Evolutionary conservation across 2,888 invertebrate genomes (phyloP).

Genomic region (Azorinus chamasolen): DNA sequence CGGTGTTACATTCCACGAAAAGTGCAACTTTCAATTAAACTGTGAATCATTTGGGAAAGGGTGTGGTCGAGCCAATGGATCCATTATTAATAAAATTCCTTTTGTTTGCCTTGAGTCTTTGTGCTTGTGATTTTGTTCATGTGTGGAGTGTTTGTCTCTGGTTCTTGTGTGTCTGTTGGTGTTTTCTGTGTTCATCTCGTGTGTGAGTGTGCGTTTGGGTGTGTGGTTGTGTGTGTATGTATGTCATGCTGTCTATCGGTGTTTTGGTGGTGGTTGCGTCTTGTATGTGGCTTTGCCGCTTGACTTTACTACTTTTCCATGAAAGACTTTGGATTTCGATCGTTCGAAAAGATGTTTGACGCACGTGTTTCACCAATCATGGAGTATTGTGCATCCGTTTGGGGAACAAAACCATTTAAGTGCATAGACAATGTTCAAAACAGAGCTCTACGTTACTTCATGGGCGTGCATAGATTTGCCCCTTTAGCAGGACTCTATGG

Average conservation of each 20-base stretch:
- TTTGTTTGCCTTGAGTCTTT: too few species aligned
- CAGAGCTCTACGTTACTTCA: conserved; percentile 32
- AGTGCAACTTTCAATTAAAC: neutral
- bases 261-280: too few species aligned
- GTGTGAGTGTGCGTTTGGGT: too few species aligned
- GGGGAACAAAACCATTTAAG: conserved; percentile 30
- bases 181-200: too few species aligned
- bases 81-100: conserved; percentile 30
- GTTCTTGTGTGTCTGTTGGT: too few species aligned
- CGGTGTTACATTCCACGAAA: conserved; percentile 12
- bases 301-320: too few species aligned
- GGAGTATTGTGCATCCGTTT: conserved; percentile 15
- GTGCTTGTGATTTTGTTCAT: too few species aligned
- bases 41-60: conserved; percentile 19
- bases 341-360: conserved; percentile 27
- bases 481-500: neutral
- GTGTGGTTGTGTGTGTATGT: too few species aligned
- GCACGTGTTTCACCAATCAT: conserved; percentile 23
- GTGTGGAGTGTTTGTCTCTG: too few species aligned
- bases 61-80: conserved; percentile 26
- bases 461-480: conserved; percentile 3
- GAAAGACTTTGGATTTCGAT: conserved; percentile 39
- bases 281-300: too few species aligned
- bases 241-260: too few species aligned
- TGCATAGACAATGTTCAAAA: neutral